Conservation (phyloP, 2,113 vertebrate genomes). For the Otis tarda region DNA sequence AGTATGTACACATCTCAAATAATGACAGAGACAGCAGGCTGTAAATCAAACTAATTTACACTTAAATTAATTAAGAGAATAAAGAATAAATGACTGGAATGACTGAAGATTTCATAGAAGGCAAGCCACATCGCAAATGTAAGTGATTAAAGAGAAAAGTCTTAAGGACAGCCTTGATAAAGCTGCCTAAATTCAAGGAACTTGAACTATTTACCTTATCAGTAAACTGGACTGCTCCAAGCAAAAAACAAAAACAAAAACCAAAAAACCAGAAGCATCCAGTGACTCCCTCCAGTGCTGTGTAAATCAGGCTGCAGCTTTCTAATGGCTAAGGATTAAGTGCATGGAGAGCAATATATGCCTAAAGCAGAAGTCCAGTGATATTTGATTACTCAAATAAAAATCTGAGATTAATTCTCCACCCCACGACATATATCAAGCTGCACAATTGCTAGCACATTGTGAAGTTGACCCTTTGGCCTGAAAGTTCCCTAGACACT, state of each 20-base stretch:
- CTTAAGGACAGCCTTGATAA: neutral
- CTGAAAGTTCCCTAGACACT: neutral
- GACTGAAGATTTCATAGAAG: neutral
- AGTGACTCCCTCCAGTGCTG: neutral
- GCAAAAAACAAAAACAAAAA: neutral
- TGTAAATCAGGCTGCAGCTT: neutral
- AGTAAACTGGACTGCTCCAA: neutral
- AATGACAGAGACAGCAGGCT: constrained; percentile 17
- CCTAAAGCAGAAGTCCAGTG: neutral
- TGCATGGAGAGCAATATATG: neutral
- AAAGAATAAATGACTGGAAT: neutral
- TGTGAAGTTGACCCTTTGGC: neutral
- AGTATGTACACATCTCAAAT: constrained; percentile 23
- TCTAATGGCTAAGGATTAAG: neutral
- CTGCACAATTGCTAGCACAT: neutral
- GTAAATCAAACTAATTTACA: constrained; percentile 38
- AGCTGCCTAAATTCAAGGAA: neutral
- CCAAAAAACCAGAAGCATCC: neutral
- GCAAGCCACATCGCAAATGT: neutral
- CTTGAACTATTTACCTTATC: neutral
- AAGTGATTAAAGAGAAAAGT: neutral
- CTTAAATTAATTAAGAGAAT: constrained; percentile 42
- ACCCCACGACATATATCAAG: neutral
- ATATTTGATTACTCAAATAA: neutral
- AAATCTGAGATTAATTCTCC: neutral